These are phyloP conservation scores for Aphelenchoides avenae DNA, from an alignment of 1,140 invertebrate species.

Conservation along the genomic window DNA sequence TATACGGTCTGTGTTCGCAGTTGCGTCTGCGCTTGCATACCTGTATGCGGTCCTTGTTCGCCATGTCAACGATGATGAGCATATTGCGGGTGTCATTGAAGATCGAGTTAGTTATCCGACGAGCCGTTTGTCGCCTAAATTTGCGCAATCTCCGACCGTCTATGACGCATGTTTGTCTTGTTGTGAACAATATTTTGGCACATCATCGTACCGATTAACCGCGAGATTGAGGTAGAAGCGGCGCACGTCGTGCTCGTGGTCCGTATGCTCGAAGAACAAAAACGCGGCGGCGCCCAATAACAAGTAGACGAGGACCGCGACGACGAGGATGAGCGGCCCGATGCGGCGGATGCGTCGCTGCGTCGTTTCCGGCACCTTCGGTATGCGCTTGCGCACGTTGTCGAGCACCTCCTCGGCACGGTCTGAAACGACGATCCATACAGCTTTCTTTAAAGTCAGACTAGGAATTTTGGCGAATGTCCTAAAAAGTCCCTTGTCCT, in stretches of 20 bases:
- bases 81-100: slow-evolving; percentile 36
- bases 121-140: slow-evolving; percentile 29
- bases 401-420: too few species aligned
- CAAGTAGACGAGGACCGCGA: slow-evolving; percentile 31
- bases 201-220: slow-evolving; percentile 25
- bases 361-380: slow-evolving; percentile 1
- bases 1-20: too few species aligned
- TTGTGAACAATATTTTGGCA: slow-evolving; percentile 5
- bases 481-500: too few species aligned
- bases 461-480: too few species aligned
- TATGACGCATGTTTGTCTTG: too few species aligned
- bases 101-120: slow-evolving; percentile 34
- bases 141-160: neutral
- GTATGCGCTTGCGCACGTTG: too few species aligned
- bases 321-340: slow-evolving; percentile 19
- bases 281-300: slow-evolving; percentile 36
- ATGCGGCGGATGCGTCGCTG: slow-evolving; percentile 14
- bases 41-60: slow-evolving; percentile 26
- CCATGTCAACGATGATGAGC: slow-evolving; percentile 34
- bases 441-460: too few species aligned
- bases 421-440: too few species aligned
- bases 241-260: slow-evolving; percentile 25
- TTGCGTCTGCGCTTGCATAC: slow-evolving; percentile 7
- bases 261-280: slow-evolving; percentile 30
- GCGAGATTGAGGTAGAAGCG: slow-evolving; percentile 33